Percentiles rank a stretch among this genome's conserved stretches.
Conservation (phyloP, 1,140 invertebrate species). For the Nephotettix cincticeps region DNA sequence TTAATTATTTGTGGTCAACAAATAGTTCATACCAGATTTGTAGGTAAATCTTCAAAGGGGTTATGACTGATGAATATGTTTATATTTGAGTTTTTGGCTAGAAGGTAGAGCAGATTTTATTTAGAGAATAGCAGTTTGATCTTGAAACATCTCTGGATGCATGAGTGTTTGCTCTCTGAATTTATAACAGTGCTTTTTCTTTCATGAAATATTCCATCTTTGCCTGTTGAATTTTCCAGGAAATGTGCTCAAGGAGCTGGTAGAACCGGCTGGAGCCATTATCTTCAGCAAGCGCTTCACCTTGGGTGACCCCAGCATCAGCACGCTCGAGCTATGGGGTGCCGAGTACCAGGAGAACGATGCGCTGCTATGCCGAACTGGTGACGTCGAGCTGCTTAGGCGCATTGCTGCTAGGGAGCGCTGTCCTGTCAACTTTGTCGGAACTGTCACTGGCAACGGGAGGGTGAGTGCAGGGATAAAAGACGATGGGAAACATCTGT, state of each 20-base stretch:
- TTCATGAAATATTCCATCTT: no score
- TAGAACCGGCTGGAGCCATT: constrained; percentile 89
- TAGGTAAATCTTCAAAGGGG: no score
- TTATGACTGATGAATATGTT: no score
- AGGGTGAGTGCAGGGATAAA: constrained; percentile 57
- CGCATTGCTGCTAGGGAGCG: constrained; percentile 82
- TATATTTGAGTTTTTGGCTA: no score
- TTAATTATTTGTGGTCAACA: no score
- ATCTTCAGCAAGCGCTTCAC: constrained; percentile 88
- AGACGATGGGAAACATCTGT: no score
- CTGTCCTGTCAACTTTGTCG: constrained; percentile 92
- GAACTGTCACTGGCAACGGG: constrained; percentile 85
- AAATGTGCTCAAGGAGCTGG: constrained; percentile 96
- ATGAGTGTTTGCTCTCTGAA: no score
- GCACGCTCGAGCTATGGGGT: constrained; percentile 92
- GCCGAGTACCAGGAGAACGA: constrained; percentile 98
- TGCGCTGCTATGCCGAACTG: constrained; percentile 73
- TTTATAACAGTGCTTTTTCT: no score
- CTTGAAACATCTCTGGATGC: no score
- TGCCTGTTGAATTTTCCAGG: constrained; percentile 52
- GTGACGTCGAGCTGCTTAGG: constrained; percentile 64
- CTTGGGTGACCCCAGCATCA: constrained; percentile 92
- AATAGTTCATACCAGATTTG: no score
- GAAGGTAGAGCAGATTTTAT: no score
- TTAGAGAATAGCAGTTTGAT: no score